Conservation (phyloP, 1,140 invertebrate genomes). For the Aporrectodea caliginosa region DNA sequence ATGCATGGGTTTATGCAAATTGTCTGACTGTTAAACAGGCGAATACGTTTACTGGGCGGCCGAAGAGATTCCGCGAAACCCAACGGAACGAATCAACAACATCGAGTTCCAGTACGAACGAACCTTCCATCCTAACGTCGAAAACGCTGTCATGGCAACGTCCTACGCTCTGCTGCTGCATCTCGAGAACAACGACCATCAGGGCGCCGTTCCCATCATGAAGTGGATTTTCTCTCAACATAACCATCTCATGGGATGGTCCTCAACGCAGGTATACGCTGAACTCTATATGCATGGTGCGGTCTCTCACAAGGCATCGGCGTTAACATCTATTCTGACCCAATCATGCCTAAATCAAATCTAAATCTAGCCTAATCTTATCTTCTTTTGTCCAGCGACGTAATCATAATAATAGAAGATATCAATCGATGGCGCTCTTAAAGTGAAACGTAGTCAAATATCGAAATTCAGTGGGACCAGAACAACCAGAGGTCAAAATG, state of each 20-base stretch:
- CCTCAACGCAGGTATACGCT: slow-evolving; percentile 24
- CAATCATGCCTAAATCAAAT: background rate
- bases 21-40: slow-evolving; percentile 30
- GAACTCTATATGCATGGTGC: background rate
- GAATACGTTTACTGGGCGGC: slow-evolving; percentile 46
- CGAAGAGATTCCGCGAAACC: slow-evolving; percentile 43
- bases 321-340: background rate
- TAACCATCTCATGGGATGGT: slow-evolving; percentile 28
- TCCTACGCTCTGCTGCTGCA: slow-evolving; percentile 87
- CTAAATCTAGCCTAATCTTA: background rate
- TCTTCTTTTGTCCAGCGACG: background rate
- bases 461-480: too few relatives aligned
- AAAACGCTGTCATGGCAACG: slow-evolving; percentile 85
- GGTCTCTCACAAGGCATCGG: background rate
- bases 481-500: too few relatives aligned
- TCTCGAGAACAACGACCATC: slow-evolving; percentile 39
- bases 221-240: slow-evolving; percentile 89
- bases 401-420: background rate
- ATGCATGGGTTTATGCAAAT: background rate
- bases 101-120: slow-evolving; percentile 82
- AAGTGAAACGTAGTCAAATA: too few relatives aligned
- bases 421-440: too few relatives aligned
- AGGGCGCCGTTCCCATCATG: slow-evolving; percentile 64
- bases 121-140: slow-evolving; percentile 72
- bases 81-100: slow-evolving; percentile 55